phyloP scores from a whole-genome alignment of 2,888 invertebrate genomes.

The Spodoptera littoralis region DNA sequence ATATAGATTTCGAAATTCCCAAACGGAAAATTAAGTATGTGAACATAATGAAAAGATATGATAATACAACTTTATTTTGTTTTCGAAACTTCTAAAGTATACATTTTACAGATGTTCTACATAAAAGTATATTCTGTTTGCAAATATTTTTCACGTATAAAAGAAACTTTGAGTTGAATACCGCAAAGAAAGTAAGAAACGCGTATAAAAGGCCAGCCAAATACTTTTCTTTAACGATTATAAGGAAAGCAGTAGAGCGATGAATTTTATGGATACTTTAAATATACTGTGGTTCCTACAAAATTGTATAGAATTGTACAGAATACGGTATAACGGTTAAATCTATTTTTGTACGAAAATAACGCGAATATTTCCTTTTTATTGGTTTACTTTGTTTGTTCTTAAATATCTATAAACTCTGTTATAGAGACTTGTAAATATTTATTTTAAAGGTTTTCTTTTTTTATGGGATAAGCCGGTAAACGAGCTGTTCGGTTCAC shows the following conservation, averaged over 20 bases:
- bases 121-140: neutral
- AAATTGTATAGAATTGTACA: constrained; percentile 43
- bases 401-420: constrained; percentile 1
- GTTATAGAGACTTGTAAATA: neutral
- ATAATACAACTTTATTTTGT: no score
- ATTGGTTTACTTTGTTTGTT: constrained; percentile 12
- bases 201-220: constrained; percentile 33
- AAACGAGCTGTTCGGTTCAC: no score
- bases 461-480: no score
- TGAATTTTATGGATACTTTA: constrained; percentile 61
- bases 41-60: no score
- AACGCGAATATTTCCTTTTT: constrained; percentile 1
- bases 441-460: no score
- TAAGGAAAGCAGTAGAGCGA: constrained; percentile 57
- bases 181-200: constrained; percentile 25
- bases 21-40: no score
- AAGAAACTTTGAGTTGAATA: constrained; percentile 12
- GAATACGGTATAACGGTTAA: constrained; percentile 12
- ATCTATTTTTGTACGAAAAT: constrained; percentile 21
- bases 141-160: constrained; percentile 9
- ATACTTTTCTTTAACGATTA: constrained; percentile 54
- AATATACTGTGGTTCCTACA: constrained; percentile 34
- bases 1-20: no score
- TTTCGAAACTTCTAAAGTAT: no score
- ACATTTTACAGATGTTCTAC: no score